A percentile compares a stretch with the other conserved stretches of the same genome.
Conservation (phyloP, 2,113 vertebrate genomes). For the Sitta europaea region DNA sequence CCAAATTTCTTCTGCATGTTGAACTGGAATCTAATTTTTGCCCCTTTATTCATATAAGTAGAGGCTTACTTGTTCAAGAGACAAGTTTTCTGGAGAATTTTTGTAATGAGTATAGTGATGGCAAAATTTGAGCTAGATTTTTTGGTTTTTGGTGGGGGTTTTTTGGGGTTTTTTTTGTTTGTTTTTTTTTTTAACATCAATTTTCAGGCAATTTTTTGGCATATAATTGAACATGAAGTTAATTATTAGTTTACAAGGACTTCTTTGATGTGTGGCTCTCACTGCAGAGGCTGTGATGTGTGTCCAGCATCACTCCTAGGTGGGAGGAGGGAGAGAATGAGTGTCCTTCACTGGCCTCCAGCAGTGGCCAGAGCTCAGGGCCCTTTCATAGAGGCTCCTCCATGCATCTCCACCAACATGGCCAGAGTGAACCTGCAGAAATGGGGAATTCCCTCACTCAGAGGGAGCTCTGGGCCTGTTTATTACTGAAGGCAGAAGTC, state of each 20-base stretch:
- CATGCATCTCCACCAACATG: background rate
- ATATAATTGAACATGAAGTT: background rate
- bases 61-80: background rate
- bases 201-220: background rate
- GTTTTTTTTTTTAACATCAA: background rate
- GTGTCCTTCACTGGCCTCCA: rapidly evolving
- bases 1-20: background rate
- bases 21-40: background rate
- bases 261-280: background rate
- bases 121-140: background rate
- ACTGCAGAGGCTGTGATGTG: background rate
- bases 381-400: background rate
- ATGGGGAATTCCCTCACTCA: background rate
- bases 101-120: background rate
- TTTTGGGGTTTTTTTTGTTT: background rate
- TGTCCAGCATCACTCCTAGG: background rate
- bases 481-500: background rate
- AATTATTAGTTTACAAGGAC: background rate
- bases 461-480: background rate
- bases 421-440: background rate
- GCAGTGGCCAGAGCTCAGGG: rapidly evolving
- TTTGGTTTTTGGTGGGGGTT: background rate
- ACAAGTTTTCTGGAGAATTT: background rate
- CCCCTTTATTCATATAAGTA: background rate
- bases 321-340: background rate